Conservation (phyloP, 2,797 vertebrate species). For the Cirrhinus mrigala region DNA sequence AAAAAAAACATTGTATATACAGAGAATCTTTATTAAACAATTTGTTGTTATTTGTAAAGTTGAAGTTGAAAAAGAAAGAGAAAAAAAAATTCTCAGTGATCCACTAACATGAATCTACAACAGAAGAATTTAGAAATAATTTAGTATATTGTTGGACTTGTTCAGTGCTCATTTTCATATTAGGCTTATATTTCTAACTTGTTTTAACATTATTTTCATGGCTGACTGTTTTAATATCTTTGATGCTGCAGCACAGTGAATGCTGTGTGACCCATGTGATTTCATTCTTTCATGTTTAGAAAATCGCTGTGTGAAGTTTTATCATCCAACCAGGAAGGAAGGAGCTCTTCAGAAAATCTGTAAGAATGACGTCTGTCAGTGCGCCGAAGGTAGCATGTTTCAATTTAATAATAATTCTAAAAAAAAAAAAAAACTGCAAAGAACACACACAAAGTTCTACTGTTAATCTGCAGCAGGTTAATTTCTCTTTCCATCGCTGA, state of each 20-base stretch:
- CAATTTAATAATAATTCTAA: not conserved
- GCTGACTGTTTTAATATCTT: not conserved
- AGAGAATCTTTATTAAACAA: too few relatives aligned
- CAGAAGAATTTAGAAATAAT: too few relatives aligned
- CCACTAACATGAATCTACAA: too few relatives aligned
- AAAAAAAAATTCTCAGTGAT: too few relatives aligned
- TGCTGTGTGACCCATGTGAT: not conserved
- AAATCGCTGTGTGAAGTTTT: conserved; percentile 53
- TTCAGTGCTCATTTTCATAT: too few relatives aligned
- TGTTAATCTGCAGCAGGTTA: not conserved
- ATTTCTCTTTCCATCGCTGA: not conserved
- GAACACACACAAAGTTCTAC: not conserved
- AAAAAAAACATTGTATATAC: too few relatives aligned
- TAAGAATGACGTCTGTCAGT: conserved; percentile 40
- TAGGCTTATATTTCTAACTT: too few relatives aligned
- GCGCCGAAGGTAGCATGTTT: conserved; percentile 49
- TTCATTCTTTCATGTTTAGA: conserved; percentile 13
- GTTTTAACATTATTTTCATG: too few relatives aligned
- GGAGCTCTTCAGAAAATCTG: conserved; percentile 50
- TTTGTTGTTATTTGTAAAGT: too few relatives aligned
- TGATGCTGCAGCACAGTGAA: not conserved
- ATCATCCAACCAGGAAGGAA: conserved; percentile 41
- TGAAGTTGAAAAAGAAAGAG: too few relatives aligned
- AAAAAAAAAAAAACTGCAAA: not conserved
- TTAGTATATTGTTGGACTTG: too few relatives aligned